Evolutionary conservation across 2,113 vertebrate species (phyloP).

Genomic region (Carassius carassius): DNA sequence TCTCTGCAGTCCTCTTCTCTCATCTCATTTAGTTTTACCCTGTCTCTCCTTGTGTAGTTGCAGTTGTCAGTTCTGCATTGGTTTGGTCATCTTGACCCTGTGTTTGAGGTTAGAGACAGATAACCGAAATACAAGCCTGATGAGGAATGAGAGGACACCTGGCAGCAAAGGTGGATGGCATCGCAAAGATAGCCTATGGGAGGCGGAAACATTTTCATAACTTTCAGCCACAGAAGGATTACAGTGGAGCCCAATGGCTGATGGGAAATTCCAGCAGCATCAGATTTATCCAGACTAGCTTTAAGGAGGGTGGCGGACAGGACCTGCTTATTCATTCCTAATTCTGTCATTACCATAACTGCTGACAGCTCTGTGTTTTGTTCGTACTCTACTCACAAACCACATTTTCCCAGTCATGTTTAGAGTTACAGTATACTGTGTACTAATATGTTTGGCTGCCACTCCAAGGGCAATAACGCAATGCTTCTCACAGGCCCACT

Average conservation of each 20-base stretch:
- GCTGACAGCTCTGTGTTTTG: slow-evolving; percentile 9
- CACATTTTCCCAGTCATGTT: slow-evolving; percentile 33
- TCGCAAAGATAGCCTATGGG: background rate
- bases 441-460: slow-evolving; percentile 32
- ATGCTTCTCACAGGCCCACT: slow-evolving; percentile 32
- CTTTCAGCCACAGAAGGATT: slow-evolving; percentile 28
- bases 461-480: background rate
- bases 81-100: slow-evolving; percentile 64
- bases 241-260: slow-evolving; percentile 19
- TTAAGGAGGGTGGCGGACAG: background rate
- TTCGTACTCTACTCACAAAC: slow-evolving; percentile 29
- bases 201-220: slow-evolving; percentile 6
- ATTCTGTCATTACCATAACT: slow-evolving; percentile 15
- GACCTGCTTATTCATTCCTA: background rate
- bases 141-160: background rate
- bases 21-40: background rate
- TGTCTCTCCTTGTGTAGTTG: background rate
- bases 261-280: slow-evolving; percentile 22
- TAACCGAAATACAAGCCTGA: slow-evolving; percentile 21
- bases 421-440: background rate
- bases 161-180: background rate
- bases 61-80: slow-evolving; percentile 30
- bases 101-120: slow-evolving; percentile 60
- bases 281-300: slow-evolving; percentile 2
- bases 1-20: background rate